Conservation (phyloP, 2,797 vertebrate genomes). For the Cephalopachus bancanus region DNA sequence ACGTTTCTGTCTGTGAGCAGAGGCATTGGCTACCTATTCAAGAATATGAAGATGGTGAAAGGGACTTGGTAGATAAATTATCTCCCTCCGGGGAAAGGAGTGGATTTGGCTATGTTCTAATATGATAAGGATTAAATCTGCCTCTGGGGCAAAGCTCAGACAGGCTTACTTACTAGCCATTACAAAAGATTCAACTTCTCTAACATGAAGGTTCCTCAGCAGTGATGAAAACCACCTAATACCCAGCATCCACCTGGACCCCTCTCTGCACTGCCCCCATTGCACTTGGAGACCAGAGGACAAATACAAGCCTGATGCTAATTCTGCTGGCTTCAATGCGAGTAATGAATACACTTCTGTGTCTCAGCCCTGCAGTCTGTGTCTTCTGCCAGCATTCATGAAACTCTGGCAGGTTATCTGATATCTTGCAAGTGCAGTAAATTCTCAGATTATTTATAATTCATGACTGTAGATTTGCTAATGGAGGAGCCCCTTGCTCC, state of each 20-base stretch:
- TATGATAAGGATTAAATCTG: not conserved
- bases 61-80: not conserved
- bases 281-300: not conserved
- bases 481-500: not conserved
- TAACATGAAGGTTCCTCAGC: not conserved
- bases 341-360: not conserved
- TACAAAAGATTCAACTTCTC: not conserved
- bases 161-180: not conserved
- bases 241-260: not conserved
- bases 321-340: fast-evolving
- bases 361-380: too few species aligned
- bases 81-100: not conserved
- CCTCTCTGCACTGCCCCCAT: not conserved
- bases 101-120: not conserved
- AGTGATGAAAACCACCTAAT: not conserved
- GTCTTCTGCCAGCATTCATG: not conserved
- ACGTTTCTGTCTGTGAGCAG: not conserved
- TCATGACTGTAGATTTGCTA: not conserved
- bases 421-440: not conserved
- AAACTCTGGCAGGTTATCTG: not conserved
- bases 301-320: too few species aligned
- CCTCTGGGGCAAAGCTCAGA: not conserved
- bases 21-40: not conserved
- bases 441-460: not conserved
- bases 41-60: not conserved